Conservation (phyloP, 2,797 vertebrate genomes). For the Gymnothorax javanicus region DNA sequence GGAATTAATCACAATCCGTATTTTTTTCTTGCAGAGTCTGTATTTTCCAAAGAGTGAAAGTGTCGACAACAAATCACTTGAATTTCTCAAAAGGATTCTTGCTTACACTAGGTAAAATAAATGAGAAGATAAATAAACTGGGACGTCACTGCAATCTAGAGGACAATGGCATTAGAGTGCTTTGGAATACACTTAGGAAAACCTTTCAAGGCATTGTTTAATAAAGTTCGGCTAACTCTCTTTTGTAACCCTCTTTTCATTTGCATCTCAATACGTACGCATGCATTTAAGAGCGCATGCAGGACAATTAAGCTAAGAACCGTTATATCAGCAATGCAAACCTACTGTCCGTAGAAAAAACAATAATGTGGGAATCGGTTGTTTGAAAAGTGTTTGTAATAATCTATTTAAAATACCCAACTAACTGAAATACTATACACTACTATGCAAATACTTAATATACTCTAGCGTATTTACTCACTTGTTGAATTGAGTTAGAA, state of each 20-base stretch:
- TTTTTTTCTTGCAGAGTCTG: too few relatives aligned
- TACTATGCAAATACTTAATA: background rate
- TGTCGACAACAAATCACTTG: background rate
- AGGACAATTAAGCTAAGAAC: background rate
- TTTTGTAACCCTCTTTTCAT: slow-evolving; percentile 45
- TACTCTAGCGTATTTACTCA: background rate
- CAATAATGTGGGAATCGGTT: background rate
- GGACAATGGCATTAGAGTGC: slow-evolving; percentile 50
- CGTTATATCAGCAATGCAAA: background rate
- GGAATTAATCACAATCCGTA: background rate
- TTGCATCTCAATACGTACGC: slow-evolving; percentile 45
- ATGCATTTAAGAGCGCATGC: slow-evolving; percentile 27
- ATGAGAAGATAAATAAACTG: slow-evolving; percentile 28
- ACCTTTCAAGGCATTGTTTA: slow-evolving; percentile 41
- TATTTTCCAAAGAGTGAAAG: slow-evolving; percentile 12
- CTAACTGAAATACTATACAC: background rate
- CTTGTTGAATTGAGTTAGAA: background rate
- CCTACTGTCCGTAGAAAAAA: background rate
- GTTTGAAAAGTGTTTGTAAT: background rate
- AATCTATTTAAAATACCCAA: background rate
- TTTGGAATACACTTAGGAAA: slow-evolving; percentile 48
- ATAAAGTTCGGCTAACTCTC: slow-evolving; percentile 41
- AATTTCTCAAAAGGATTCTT: slow-evolving; percentile 9
- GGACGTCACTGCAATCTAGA: slow-evolving; percentile 40
- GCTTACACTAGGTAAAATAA: slow-evolving; percentile 9